Percentiles rank a stretch among this genome's conserved stretches.
Conservation (phyloP, 2,797 vertebrate species). For the Rhinoraja longicauda region DNA sequence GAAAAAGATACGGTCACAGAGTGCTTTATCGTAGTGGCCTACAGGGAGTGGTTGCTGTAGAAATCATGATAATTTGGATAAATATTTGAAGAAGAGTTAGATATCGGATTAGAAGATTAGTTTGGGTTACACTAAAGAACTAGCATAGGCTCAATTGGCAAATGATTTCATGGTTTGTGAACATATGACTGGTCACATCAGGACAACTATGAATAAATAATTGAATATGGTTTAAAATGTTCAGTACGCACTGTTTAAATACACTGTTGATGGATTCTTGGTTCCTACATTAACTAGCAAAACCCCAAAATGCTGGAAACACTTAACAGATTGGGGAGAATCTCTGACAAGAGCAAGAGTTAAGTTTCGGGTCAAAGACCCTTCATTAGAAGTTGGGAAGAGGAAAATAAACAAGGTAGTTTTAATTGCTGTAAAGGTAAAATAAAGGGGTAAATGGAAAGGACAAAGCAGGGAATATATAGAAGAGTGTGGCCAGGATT, state of each 20-base stretch:
- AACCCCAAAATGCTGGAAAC: no score
- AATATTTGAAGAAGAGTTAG: not conserved
- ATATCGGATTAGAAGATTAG: not conserved
- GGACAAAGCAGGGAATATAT: no score
- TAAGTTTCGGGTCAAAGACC: no score
- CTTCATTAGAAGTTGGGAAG: no score
- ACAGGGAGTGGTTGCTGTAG: not conserved
- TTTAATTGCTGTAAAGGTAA: no score
- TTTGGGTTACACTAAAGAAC: not conserved
- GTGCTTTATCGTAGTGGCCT: not conserved
- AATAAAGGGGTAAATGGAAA: no score
- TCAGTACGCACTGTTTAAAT: not conserved
- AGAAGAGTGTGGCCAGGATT: no score
- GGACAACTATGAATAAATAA: not conserved
- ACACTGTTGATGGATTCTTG: not conserved
- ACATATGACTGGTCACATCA: not conserved
- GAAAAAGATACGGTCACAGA: not conserved
- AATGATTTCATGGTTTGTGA: not conserved
- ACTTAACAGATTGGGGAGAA: no score
- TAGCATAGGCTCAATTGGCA: not conserved
- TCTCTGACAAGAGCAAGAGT: no score
- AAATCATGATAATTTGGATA: not conserved
- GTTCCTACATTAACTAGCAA: no score
- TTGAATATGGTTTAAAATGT: not conserved
- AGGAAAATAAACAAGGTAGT: no score